Conservation (phyloP, 1,140 invertebrate species). For the Orius laevigatus region DNA sequence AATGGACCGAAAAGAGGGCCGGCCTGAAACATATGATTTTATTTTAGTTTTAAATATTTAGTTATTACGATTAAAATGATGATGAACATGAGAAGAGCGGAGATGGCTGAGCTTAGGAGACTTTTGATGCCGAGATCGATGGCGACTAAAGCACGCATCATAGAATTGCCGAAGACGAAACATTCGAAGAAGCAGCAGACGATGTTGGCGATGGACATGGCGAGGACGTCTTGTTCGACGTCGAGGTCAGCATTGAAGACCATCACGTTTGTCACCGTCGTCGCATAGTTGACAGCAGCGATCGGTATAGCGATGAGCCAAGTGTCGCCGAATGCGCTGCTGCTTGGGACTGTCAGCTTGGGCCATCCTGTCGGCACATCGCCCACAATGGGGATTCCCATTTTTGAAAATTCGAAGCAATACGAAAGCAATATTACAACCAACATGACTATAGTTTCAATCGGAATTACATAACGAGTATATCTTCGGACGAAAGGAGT, state of each 20-base stretch:
- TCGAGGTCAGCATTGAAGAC: conserved; percentile 8
- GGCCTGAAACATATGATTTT: conserved; percentile 4
- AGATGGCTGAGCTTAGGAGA: conserved; percentile 4
- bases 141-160: conserved; percentile 16
- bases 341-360: not conserved
- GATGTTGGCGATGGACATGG: conserved; percentile 8
- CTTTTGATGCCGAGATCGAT: conserved; percentile 6
- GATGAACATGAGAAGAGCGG: conserved; percentile 5
- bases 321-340: not conserved
- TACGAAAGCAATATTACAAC: conserved; percentile 11
- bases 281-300: conserved; percentile 10
- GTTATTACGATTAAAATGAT: conserved; percentile 9
- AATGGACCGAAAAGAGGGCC: conserved; percentile 13
- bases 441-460: conserved; percentile 12
- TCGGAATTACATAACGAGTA: conserved; percentile 11
- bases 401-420: conserved; percentile 6
- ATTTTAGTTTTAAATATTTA: no score
- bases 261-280: conserved; percentile 8
- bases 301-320: conserved; percentile 4
- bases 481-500: conserved; percentile 7
- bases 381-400: conserved; percentile 11
- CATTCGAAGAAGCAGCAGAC: conserved; percentile 11
- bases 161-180: conserved; percentile 14
- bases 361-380: conserved; percentile 11
- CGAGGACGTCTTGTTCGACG: conserved; percentile 12